Percentiles rank a stretch among this genome's conserved stretches.
Conservation (phyloP, 2,797 vertebrate genomes). For the Cynodonichthys magdalenae region DNA sequence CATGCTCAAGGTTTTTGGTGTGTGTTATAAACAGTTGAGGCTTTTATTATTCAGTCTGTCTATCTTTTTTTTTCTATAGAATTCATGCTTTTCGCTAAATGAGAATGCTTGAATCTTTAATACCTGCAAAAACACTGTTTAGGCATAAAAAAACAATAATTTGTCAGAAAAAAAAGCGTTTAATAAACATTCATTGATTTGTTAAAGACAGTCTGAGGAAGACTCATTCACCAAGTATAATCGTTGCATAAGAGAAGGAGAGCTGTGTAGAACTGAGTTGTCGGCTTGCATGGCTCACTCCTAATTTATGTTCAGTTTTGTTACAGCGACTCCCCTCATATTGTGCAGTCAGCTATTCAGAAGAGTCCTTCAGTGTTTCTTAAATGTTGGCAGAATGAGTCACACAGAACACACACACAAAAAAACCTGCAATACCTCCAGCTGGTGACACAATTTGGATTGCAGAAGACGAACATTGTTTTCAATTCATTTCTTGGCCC, state of each 20-base stretch:
- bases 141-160: constrained; percentile 46
- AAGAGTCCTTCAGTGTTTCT: constrained; percentile 58
- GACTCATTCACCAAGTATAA: constrained; percentile 53
- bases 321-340: constrained; percentile 66
- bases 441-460: constrained; percentile 74
- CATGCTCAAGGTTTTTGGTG: not conserved
- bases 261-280: constrained; percentile 65
- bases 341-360: constrained; percentile 66
- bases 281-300: constrained; percentile 51
- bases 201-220: constrained; percentile 43
- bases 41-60: too few species aligned
- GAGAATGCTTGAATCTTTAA: constrained; percentile 45
- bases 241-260: constrained; percentile 53
- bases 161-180: constrained; percentile 31
- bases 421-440: constrained; percentile 63
- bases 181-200: constrained; percentile 61
- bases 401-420: constrained; percentile 44
- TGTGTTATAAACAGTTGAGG: constrained; percentile 4
- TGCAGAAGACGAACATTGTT: constrained; percentile 73
- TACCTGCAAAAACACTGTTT: constrained; percentile 50
- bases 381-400: constrained; percentile 71
- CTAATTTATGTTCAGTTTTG: constrained; percentile 72
- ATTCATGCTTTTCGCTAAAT: not conserved
- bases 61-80: too few species aligned
- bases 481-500: constrained; percentile 81